A percentile compares a stretch with the other conserved stretches of the same genome.
Conservation (phyloP, 2,888 invertebrate genomes). For the Drosophila sordidapex region DNA sequence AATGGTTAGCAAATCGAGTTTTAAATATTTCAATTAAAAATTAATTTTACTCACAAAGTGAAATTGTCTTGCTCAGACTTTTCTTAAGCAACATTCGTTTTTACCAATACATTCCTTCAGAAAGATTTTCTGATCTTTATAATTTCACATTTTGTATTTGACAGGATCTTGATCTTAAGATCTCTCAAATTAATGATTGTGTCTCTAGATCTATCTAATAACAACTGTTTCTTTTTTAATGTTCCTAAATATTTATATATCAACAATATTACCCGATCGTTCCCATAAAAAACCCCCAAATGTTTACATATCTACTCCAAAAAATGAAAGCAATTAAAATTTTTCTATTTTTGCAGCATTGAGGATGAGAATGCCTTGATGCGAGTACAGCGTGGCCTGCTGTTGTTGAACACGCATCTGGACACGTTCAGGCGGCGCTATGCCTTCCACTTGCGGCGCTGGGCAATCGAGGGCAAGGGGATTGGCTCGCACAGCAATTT, state of each 20-base stretch:
- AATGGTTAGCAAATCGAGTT: background rate
- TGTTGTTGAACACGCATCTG: constrained; percentile 95
- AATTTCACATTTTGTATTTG: background rate
- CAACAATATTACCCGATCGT: background rate
- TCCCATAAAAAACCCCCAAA: background rate
- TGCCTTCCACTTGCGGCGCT: constrained; percentile 94
- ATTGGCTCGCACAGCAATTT: constrained; percentile 90
- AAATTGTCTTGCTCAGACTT: background rate
- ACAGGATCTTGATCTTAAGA: background rate
- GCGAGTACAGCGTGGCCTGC: constrained; percentile 94
- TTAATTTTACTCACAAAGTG: accelerated
- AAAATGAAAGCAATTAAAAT: background rate
- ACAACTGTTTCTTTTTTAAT: too few species aligned
- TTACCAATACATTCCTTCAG: background rate
- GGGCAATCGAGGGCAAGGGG: constrained; percentile 93
- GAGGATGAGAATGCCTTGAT: constrained; percentile 91
- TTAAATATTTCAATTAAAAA: background rate
- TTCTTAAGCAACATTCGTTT: background rate
- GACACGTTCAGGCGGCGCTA: constrained; percentile 95
- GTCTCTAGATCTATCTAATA: too few species aligned
- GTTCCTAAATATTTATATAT: background rate
- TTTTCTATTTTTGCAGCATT: constrained; percentile 61
- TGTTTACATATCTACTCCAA: background rate
- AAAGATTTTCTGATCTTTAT: background rate
- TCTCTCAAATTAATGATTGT: too few species aligned